Base-by-base conservation (phyloP, 2,797 vertebrate genomes). In the Brachyrhaphis roseni region DNA sequence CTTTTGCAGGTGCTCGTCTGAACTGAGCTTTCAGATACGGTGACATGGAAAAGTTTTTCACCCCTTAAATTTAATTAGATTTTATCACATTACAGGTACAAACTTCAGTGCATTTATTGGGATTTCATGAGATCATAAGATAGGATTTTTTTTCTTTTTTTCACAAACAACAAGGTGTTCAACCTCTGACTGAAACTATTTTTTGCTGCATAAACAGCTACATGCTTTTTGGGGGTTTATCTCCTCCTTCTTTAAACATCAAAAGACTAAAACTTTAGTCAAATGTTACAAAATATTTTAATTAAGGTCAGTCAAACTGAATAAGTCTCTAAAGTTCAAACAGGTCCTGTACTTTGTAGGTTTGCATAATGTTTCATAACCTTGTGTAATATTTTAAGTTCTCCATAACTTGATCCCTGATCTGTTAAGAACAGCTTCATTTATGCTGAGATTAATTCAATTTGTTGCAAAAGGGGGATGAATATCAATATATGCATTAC, bases 21-120 rank as follows among this genome's bases (percentile, higher is more conserved):
- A 76, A 36, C 74, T 57, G 26, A 72, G 36, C 41, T 41, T 6
- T 41, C 20, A 46, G 82, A 88, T 91, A 92, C 2, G 6, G 34
- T 18, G 15, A 16, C 34, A 36, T 36, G 62, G 28, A 20, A 36
- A 64, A 10, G 59, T 20, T 5, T 59, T 59, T 12, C 28, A 31
- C 57, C 26, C 26, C 4, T 57, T 57, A 57, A 57, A 28, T 3
- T n/a, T 57, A 15, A 28, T 31, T 15, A 31, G 11, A 57, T 28
- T 59, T 59, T 6, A 31, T 26, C 13, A 7, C 57, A 59, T 31
- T 31, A 16, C 28, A 31, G 2, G n/a, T 28, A 59, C 57, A 59
- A 59, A 59, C 57, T 6, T 64, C 31, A 7, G 31, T 36, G 62
- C 3, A 20, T 64, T 3, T 20, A 36, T 36, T 64, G 31, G 34